Evolutionary conservation across 2,113 vertebrate species (phyloP).

Genomic region (Sylvia atricapilla): DNA sequence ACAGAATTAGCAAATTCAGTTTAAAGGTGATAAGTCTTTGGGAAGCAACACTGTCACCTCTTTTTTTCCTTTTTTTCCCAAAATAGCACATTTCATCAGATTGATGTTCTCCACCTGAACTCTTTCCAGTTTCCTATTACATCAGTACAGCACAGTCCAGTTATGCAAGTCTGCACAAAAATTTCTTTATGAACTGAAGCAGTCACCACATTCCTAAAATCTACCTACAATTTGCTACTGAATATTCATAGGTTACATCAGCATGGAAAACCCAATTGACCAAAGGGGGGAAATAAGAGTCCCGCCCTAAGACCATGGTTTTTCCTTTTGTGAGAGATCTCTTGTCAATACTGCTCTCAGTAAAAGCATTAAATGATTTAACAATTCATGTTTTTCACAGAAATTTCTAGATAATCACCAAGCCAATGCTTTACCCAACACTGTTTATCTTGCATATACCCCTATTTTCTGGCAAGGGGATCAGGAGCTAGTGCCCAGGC

Average conservation of each 20-base stretch:
- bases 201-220: not conserved
- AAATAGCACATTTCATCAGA: not conserved
- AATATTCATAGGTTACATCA: not conserved
- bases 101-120: not conserved
- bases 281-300: not conserved
- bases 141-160: not conserved
- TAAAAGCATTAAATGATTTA: not conserved
- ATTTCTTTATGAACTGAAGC: not conserved
- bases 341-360: not conserved
- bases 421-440: not conserved
- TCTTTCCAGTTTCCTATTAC: not conserved
- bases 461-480: not conserved
- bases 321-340: not conserved
- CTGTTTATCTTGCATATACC: not conserved
- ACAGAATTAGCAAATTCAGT: not conserved
- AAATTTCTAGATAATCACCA: not conserved
- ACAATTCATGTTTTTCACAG: not conserved
- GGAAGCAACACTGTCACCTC: not conserved
- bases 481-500: not conserved
- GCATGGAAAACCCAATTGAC: not conserved
- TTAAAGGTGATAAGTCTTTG: not conserved
- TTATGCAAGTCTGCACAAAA: not conserved
- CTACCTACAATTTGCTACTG: not conserved
- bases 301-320: accelerated
- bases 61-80: not conserved